A percentile compares a stretch with the other conserved stretches of the same genome.
phyloP scores from a whole-genome alignment of 1,140 invertebrate species.

The Heliothis subflexa region DNA sequence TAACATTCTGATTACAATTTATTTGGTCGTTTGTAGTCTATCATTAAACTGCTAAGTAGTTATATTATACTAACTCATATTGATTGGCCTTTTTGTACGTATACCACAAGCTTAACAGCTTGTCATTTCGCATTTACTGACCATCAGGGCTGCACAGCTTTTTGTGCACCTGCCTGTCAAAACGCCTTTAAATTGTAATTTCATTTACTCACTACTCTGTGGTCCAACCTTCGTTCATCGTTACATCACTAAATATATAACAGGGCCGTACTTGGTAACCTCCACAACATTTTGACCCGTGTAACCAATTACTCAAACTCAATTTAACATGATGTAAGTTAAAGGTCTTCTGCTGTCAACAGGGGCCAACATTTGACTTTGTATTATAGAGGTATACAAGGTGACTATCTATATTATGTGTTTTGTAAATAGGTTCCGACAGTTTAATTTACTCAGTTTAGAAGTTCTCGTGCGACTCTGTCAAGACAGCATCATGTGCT shows the following conservation, averaged over 20 bases:
- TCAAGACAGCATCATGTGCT: not conserved
- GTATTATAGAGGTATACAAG: conserved; percentile 28
- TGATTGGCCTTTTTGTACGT: not conserved
- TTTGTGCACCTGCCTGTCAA: not conserved
- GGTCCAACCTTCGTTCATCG: not conserved
- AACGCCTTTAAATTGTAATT: not conserved
- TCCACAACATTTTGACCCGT: conserved; percentile 43
- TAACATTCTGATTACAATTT: too few species aligned
- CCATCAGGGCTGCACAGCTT: not conserved
- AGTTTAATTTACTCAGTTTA: conserved; percentile 10
- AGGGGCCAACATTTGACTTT: conserved; percentile 35
- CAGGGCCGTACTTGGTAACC: conserved; percentile 5
- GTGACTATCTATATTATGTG: not conserved
- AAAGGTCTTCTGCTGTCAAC: conserved; percentile 32
- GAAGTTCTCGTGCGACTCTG: not conserved
- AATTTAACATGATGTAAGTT: conserved; percentile 40
- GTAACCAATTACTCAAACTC: conserved; percentile 47
- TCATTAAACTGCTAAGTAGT: too few species aligned
- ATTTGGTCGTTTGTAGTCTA: too few species aligned
- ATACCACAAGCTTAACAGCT: too few species aligned
- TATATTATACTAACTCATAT: too few species aligned
- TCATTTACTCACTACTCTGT: conserved; percentile 15
- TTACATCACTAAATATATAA: conserved; percentile 23
- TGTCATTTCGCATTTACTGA: not conserved
- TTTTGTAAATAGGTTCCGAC: conserved; percentile 30